These are phyloP conservation scores for Dendronephthya gigantea DNA, from an alignment of 64 coral and sea anemone species.

Conservation along the genomic window DNA sequence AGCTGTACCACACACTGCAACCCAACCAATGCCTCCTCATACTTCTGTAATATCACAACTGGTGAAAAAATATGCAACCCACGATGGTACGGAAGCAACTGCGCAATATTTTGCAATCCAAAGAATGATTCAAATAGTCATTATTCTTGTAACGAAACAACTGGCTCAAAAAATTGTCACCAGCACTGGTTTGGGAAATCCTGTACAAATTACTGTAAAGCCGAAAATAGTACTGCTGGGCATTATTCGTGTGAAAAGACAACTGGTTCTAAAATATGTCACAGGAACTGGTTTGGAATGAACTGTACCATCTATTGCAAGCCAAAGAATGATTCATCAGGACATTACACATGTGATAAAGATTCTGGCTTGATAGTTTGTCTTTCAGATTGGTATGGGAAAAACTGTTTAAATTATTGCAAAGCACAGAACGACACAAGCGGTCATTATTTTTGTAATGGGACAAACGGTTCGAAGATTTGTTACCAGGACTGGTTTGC, in stretches of 20 bases:
- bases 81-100: conserved; percentile 31
- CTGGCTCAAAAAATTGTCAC: conserved; percentile 27
- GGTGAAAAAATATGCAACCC: conserved; percentile 34
- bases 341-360: not conserved
- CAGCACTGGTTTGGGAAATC: conserved; percentile 15
- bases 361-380: not conserved
- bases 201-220: not conserved
- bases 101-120: not conserved
- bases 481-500: not conserved
- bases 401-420: not conserved
- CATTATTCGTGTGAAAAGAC: not conserved
- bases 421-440: not conserved
- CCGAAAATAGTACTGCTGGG: not conserved
- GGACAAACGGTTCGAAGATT: not conserved
- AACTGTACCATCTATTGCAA: not conserved
- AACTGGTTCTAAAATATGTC: not conserved
- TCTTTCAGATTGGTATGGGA: not conserved
- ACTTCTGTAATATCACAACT: conserved; percentile 27
- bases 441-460: not conserved
- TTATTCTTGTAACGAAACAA: conserved; percentile 18
- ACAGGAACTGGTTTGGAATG: not conserved
- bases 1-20: conserved; percentile 28
- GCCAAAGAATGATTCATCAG: not conserved
- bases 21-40: not conserved
- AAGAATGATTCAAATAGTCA: conserved; percentile 30